Evolutionary conservation across 1,140 invertebrate species (phyloP), one percentile per base, ranked within the genome.

Genomic region (Drosophila tsacasi): DNA sequence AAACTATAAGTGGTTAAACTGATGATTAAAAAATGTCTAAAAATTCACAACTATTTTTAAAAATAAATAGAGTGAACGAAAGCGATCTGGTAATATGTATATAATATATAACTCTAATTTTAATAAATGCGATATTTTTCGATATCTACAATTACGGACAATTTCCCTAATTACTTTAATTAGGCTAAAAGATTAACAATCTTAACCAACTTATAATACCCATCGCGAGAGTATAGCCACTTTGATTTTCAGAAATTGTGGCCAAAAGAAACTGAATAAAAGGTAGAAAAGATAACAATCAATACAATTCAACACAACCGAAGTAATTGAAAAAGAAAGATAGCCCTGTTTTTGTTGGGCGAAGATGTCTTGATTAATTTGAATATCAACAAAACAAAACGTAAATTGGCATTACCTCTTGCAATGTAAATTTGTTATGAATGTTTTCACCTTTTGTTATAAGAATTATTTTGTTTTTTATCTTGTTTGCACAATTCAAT

Each of bases 281-380:
- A 47, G 12, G 19, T 21, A 32, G 8, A 25, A 39, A 25, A 42
- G 17, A 27, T 12, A n/a, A 21, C 23, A 62, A 47, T 35, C 9
- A 35, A 32, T 35, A 50, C 27, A 39, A 23, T 30, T 13, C 1
- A 40, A 6, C 5, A 3, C 42, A 32, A 30, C 10, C 0, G 10
- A 52, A 66, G 19, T 65, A 66, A 44, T 35, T 66, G 21, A 69
- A 69, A 32, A 68, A n/a, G 44, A 64, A 50, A 40, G 57, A 62
- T 62, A 44, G 15, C 2, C 13, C 6, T 40, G 23, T 10, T 30
- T 49, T 49, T 30, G 10, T 23, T 35, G 5, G 9, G 59, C 8
- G 8, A n/a, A 30, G 15, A 17, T 23, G 37, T 17, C 25, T 32
- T 66, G 21, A 40, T 39, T 8, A 68, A 65, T 50, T 50, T 49